Base-by-base conservation (phyloP, 2,888 invertebrate species). In the Drosophila tripunctata region DNA sequence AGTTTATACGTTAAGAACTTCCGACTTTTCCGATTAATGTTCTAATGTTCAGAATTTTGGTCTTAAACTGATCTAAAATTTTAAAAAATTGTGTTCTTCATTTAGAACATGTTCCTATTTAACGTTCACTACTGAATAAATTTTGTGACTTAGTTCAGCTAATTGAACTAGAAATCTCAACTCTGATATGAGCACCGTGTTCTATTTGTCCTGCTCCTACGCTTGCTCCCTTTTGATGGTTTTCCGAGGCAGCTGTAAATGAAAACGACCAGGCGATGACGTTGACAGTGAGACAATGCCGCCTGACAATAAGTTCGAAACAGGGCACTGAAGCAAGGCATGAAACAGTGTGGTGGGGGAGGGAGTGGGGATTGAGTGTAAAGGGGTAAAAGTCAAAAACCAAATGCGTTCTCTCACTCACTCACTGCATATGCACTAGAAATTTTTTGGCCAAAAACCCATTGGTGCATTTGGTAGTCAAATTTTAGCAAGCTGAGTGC, bases 381-480 rank as follows among this genome's bases (percentile, higher is more conserved):
- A 6, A 14, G 15, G 8, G 35, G 24, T 6, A 31, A 52, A 61
- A 74, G 72, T 69, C 75, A 69, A 68, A 73, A 69, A 68, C 56
- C 60, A 64, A 72, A 74, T 74, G 51, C 74, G 22, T 43, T 54
- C 24, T 15, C 33, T 15, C 6, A 38, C 36, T 38, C 36, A 19
- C 15, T 15, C 71, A 27, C 30, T 62, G 67, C 62, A 72, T 57
- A 62, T 72, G 71, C 44, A 67, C 62, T 55, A 62, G 48, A 60
- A 72, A 74, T 60, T 70, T 51, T 47, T 55, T 56, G 66, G 44
- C 50, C 68, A 60, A 65, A 84, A 75, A 75, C 40, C 61, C 64
- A 67, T 57, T 63, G 62, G 43, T 31, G 58, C 51, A 77, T 85
- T 81, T 82, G 79, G 80, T 83, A 81, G 70, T 82, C 79, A 85